Evolutionary conservation across 2,888 invertebrate genomes (phyloP), one percentile per base, ranked within the genome.

Genomic region (Latrodectus hesperus): DNA sequence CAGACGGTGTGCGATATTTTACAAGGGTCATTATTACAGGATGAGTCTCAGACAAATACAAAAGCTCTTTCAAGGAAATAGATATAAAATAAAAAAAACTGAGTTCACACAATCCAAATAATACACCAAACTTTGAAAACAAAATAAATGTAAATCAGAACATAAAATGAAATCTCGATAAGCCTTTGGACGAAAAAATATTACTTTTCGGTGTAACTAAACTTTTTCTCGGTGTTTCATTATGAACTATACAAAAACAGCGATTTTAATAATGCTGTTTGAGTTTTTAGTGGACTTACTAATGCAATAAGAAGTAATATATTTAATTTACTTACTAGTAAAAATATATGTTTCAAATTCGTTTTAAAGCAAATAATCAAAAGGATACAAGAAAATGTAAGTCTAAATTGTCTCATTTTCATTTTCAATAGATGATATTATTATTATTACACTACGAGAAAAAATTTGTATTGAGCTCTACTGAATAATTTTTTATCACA

Each of bases 1-100:
- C 87, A 78, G 87, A 88, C 87, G 87, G 71, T 74, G 87, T 87
- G 55, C n/a, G 71, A 49, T 77, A 65, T 71, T 53, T 72, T 84
- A 82, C 82, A 82, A 65, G 67, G 53, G 17, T 67, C 49, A 9
- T 22, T 52, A 67, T 53, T 71, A 52, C 72, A 64, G 68, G 9
- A 53, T 74, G 14, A 74, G 49, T 49, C n/a, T 51, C 11, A 52
- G 9, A 38, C 49, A 79, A 38, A 67, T 49, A 49, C 67, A 55
- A 77, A 10, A 17, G 65, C 10, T 16, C 49, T 73, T 11, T 26
- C 3, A 17, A 60, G 65, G 14, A 12, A 77, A 81, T 22, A 73
- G 53, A 74, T 52, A 70, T 12, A 67, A 84, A 67, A 22, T 73
- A 72, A 70, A 81, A 68, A 86, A 26, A 26, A 38, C 76, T 71